A percentile compares a stretch with the other conserved stretches of the same genome.
Conservation (phyloP, 2,797 vertebrate genomes). For the Rhabdophis nuchalis region DNA sequence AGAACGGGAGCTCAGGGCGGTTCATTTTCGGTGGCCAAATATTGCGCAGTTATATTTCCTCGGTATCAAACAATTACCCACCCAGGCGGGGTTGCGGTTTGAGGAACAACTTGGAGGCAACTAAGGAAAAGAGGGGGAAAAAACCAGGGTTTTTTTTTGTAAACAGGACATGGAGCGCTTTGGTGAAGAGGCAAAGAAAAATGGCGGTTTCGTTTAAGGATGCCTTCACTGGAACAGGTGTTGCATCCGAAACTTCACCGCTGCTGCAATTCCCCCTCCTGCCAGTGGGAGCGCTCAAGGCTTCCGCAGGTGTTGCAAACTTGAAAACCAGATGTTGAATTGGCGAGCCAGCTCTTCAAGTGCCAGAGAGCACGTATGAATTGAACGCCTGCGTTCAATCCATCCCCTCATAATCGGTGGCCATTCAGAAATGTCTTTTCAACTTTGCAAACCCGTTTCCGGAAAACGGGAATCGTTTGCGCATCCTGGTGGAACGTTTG, state of each 20-base stretch:
- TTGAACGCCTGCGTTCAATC: not conserved
- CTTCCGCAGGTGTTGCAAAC: too few species aligned
- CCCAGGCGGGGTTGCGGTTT: not conserved
- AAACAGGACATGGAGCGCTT: too few species aligned
- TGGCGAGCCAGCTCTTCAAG: too few species aligned
- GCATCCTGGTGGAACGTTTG: not conserved
- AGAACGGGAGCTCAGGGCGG: too few species aligned
- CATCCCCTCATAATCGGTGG: not conserved
- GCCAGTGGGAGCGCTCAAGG: too few species aligned
- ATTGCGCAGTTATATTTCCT: not conserved
- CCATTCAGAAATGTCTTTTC: not conserved
- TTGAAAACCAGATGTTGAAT: not conserved
- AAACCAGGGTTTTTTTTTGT: not conserved
- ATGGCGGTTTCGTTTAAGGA: not conserved
- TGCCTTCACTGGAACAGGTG: not conserved
- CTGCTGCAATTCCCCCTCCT: accelerated
- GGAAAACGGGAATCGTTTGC: not conserved
- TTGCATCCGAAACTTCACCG: not conserved
- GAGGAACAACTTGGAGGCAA: not conserved
- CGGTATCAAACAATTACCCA: not conserved
- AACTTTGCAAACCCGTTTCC: not conserved
- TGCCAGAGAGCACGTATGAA: not conserved
- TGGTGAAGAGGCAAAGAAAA: too few species aligned
- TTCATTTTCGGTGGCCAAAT: not conserved
- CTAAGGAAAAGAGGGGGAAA: too few species aligned